Conservation (phyloP, 2,113 vertebrate genomes). For the Heterocephalus glaber region DNA sequence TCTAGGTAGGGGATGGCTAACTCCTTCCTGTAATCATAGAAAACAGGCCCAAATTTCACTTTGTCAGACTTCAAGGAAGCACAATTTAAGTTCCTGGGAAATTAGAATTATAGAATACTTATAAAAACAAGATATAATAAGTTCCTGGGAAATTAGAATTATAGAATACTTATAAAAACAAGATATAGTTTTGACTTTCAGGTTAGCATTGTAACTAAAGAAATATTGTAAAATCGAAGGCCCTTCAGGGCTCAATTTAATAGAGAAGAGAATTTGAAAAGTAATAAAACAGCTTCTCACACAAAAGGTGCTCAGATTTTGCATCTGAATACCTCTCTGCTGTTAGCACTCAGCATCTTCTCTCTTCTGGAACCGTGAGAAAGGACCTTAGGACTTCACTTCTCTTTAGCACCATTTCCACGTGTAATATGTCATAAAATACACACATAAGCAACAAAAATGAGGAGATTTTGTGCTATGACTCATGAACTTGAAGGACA, state of each 20-base stretch:
- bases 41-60: neutral
- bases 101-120: constrained; percentile 60
- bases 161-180: constrained; percentile 56
- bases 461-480: neutral
- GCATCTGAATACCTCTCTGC: constrained; percentile 34
- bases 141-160: constrained; percentile 62
- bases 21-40: neutral
- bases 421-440: neutral
- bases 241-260: constrained; percentile 67
- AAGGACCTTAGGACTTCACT: neutral
- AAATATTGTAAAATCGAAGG: constrained; percentile 65
- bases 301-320: constrained; percentile 61
- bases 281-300: constrained; percentile 63
- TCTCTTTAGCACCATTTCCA: neutral
- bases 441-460: neutral
- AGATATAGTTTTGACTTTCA: constrained; percentile 66
- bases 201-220: constrained; percentile 68
- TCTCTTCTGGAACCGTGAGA: neutral
- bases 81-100: constrained; percentile 35
- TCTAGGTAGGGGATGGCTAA: constrained; percentile 29
- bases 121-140: constrained; percentile 51
- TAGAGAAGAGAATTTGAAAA: constrained; percentile 73
- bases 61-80: constrained; percentile 42
- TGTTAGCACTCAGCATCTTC: neutral
- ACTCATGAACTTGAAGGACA: neutral